Conservation (phyloP, 2,888 invertebrate genomes). For the Eupithecia subumbrata region DNA sequence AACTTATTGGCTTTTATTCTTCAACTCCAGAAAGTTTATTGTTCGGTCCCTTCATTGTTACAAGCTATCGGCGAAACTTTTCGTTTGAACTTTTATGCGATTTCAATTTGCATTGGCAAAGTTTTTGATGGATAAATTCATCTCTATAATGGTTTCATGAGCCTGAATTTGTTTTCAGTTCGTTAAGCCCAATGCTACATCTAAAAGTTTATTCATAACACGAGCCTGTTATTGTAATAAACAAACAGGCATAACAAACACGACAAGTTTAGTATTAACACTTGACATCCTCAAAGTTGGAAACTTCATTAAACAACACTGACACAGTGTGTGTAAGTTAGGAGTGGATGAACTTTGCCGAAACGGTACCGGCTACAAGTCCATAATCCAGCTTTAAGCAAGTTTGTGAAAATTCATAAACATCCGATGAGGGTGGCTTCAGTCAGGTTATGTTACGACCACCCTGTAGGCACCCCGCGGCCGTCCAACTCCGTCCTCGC, state of each 20-base stretch:
- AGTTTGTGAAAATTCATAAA: constrained; percentile 69
- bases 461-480: constrained; percentile 56
- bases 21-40: constrained; percentile 30
- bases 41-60: constrained; percentile 29
- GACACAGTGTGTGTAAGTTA: constrained; percentile 35
- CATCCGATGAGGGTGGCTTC: constrained; percentile 60
- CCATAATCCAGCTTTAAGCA: constrained; percentile 49
- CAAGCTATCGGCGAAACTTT: constrained; percentile 27
- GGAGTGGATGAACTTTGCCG: constrained; percentile 43
- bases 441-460: constrained; percentile 68
- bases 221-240: constrained; percentile 22
- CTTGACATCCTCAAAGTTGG: constrained; percentile 31
- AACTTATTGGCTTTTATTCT: constrained; percentile 26
- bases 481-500: constrained; percentile 58
- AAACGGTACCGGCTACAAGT: constrained; percentile 34
- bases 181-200: constrained; percentile 1
- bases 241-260: constrained; percentile 21
- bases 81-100: constrained; percentile 26
- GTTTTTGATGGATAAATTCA: not conserved
- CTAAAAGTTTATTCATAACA: constrained; percentile 28
- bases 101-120: constrained; percentile 23
- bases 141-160: not conserved
- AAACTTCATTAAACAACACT: constrained; percentile 40
- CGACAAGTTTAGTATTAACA: constrained; percentile 23
- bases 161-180: not conserved